Percentiles rank a stretch among this genome's conserved stretches.
Evolutionary conservation across 2,888 invertebrate genomes (phyloP).

Genomic region (Ferdinandea cuprea): DNA sequence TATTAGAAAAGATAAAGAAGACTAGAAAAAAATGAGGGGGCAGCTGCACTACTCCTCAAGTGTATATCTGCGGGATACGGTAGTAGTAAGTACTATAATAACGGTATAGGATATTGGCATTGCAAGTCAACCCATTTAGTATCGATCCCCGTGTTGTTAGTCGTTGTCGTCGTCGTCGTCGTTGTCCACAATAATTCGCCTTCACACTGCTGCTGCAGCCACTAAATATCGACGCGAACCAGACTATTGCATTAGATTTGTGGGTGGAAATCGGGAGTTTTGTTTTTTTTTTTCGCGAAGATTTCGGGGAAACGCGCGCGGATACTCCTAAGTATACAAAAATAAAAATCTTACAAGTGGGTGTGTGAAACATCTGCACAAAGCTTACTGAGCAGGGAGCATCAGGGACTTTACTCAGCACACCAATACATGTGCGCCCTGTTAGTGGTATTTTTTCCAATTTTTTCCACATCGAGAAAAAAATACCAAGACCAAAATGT

Average conservation of each 20-base stretch:
- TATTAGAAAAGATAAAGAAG: constrained; percentile 10
- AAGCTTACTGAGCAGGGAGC: not conserved
- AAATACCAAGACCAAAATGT: constrained; percentile 5
- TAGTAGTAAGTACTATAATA: constrained; percentile 47
- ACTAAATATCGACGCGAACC: constrained; percentile 48
- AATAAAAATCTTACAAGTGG: constrained; percentile 64
- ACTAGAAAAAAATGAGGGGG: not conserved
- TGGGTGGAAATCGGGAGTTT: not conserved
- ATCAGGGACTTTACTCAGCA: constrained; percentile 1
- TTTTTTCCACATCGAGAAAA: constrained; percentile 10
- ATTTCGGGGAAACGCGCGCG: constrained; percentile 24
- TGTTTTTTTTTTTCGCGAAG: not conserved
- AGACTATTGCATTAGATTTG: constrained; percentile 17
- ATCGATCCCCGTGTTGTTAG: constrained; percentile 39
- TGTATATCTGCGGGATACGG: not conserved
- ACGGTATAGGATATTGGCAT: constrained; percentile 33
- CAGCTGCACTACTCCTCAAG: not conserved
- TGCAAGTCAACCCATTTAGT: constrained; percentile 53
- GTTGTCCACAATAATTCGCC: constrained; percentile 20
- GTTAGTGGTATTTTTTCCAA: constrained; percentile 9
- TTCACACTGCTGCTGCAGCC: constrained; percentile 12
- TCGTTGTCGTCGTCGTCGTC: not conserved
- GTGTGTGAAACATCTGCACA: constrained; percentile 20
- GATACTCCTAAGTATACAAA: constrained; percentile 31
- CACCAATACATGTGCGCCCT: constrained; percentile 8